These are phyloP conservation scores for Carpatolechia fugitivella DNA, from an alignment of 2,888 invertebrate species.

Conservation along the genomic window DNA sequence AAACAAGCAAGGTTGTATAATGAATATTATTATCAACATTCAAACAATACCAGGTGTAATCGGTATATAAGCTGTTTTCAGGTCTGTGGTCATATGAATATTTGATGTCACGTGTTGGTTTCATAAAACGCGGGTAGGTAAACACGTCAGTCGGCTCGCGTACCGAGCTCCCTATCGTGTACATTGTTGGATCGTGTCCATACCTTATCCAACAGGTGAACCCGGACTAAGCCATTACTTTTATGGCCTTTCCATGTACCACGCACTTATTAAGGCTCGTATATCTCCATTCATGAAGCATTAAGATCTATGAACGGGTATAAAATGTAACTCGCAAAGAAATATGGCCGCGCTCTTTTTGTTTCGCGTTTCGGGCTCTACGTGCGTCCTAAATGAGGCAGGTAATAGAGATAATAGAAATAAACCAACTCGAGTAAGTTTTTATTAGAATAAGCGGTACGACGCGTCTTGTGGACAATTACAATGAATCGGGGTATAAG, in stretches of 20 bases:
- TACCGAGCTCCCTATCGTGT: conserved; percentile 13
- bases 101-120: conserved; percentile 22
- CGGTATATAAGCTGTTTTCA: background rate
- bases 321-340: conserved; percentile 21
- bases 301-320: conserved; percentile 41
- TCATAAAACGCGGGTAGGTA: conserved; percentile 17
- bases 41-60: background rate
- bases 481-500: too few relatives aligned
- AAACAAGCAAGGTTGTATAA: too few relatives aligned
- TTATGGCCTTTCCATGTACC: conserved; percentile 45
- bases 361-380: background rate
- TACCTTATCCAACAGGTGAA: conserved; percentile 13
- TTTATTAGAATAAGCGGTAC: background rate
- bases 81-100: conserved; percentile 20
- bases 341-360: conserved; percentile 8
- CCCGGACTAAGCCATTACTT: conserved; percentile 33
- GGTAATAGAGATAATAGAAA: conserved; percentile 19
- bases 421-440: background rate
- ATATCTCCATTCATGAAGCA: conserved; percentile 43
- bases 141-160: conserved; percentile 18
- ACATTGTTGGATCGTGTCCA: conserved; percentile 23
- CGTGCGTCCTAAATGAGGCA: conserved; percentile 9
- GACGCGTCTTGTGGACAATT: background rate
- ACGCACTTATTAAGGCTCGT: conserved; percentile 36
- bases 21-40: background rate